Percentiles rank a stretch among this genome's conserved stretches.
These are phyloP conservation scores for Erpobdella octoculata DNA, from an alignment of 2,888 invertebrate species.

Conservation along the genomic window DNA sequence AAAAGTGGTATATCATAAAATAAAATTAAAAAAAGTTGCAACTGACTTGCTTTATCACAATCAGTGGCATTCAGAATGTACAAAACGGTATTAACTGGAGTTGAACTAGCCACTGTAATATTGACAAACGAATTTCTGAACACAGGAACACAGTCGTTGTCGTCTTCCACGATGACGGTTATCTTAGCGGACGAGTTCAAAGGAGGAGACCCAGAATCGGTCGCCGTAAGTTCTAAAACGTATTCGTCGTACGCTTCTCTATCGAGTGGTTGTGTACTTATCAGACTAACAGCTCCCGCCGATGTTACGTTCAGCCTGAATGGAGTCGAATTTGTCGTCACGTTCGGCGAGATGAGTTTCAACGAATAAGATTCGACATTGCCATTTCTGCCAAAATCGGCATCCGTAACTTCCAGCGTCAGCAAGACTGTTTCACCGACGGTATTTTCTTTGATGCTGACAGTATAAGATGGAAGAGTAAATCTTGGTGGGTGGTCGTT, in stretches of 20 bases:
- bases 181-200: constrained; percentile 4
- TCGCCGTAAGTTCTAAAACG: neutral
- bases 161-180: constrained; percentile 1
- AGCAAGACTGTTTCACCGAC: neutral
- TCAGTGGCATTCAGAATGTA: neutral
- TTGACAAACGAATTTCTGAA: neutral
- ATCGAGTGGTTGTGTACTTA: neutral
- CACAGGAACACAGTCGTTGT: neutral
- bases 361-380: neutral
- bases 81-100: constrained; percentile 5
- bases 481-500: constrained; percentile 28
- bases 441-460: constrained; percentile 15
- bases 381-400: constrained; percentile 13
- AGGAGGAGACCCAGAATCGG: constrained; percentile 8
- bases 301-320: neutral
- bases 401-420: constrained; percentile 15
- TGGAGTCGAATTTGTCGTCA: too few relatives aligned
- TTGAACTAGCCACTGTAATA: neutral
- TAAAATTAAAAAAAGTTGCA: neutral
- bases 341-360: neutral
- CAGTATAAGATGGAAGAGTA: neutral
- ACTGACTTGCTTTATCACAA: constrained; percentile 1
- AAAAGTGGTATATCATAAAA: neutral
- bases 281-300: neutral
- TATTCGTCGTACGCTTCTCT: neutral